Base-by-base conservation (phyloP, 2,888 invertebrate genomes). In the Eurytoma adleriae region DNA sequence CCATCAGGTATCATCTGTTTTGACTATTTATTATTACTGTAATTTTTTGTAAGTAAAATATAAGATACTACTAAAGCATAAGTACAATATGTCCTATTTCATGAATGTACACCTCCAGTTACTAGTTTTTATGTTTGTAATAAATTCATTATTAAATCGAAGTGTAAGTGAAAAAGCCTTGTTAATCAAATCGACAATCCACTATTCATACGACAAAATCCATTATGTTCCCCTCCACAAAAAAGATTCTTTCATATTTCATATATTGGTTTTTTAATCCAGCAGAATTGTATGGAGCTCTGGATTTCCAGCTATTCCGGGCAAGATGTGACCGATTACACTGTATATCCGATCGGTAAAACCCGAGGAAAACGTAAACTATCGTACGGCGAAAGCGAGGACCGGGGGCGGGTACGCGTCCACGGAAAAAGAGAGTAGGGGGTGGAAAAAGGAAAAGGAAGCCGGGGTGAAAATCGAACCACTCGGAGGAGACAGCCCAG, bases 71-170 rank as follows among this genome's bases (percentile, higher is more conserved):
- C 66, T 18, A 64, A 30, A 40, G 16, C 12, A 52, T 54, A 67
- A 73, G 72, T 57, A 30, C 56, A 75, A 13, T 57, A 62, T 40
- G 54, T 24, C 54, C 18, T 64, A 69, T 64, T 64, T 20, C 14
- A 59, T 66, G 27, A 59, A 67, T 70, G 52, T 70, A 70, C 16
- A 61, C 24, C 20, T 69, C 20, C 59, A 30, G 52, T 24, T 13
- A 71, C 61, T 80, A 72, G 64, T 77, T 77, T 80, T 77, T 80
- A 80, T 68, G 69, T 69, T 77, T 76, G 71, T 76, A 76, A 80
- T 80, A 72, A 80, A 69, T 77, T 69, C 71, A 76, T 68, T 68
- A 56, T 54, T 68, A 72, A 61, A 62, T 57, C n/a, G 73, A 69
- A 64, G 0, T 10, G 57, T 16, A 57, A 57, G 16, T 54, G 10